Percentiles rank a stretch among this genome's conserved stretches.
Evolutionary conservation across 2,797 vertebrate genomes (phyloP).

Genomic region (Bradypus variegatus): DNA sequence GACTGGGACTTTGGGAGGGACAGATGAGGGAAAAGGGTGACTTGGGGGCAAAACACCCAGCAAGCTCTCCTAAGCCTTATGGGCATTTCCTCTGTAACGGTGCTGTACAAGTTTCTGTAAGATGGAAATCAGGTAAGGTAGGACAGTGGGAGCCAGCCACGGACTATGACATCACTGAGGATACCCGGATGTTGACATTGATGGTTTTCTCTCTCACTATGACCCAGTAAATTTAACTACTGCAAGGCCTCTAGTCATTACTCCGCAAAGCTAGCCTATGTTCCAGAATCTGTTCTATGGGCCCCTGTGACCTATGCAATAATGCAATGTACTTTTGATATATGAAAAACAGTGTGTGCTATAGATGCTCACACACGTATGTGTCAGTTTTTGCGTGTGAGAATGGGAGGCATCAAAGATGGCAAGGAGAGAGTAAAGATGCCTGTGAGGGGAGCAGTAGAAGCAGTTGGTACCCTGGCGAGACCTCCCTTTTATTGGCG

Average conservation of each 20-base stretch:
- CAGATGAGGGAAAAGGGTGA: too few species aligned
- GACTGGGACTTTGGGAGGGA: background rate
- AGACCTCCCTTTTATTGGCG: too few species aligned
- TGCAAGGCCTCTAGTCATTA: too few species aligned
- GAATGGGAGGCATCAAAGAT: background rate
- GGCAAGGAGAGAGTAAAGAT: background rate
- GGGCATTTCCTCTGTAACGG: background rate
- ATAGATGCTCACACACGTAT: too few species aligned
- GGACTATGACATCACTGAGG: background rate
- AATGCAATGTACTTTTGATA: too few species aligned
- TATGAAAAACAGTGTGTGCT: rapidly evolving
- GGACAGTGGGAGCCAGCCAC: too few species aligned
- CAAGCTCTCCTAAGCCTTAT: rapidly evolving
- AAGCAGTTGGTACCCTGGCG: background rate
- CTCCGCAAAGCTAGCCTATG: background rate
- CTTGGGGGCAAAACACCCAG: background rate
- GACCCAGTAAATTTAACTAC: constrained; percentile 11
- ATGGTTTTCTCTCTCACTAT: background rate
- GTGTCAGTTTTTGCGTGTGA: background rate
- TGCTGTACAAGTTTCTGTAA: background rate
- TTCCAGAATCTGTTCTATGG: background rate
- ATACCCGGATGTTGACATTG: background rate
- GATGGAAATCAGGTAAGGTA: background rate
- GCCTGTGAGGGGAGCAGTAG: too few species aligned
- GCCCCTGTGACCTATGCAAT: background rate